Evolutionary conservation across 2,113 vertebrate genomes (phyloP).

Genomic region (Vanacampus margaritifer): DNA sequence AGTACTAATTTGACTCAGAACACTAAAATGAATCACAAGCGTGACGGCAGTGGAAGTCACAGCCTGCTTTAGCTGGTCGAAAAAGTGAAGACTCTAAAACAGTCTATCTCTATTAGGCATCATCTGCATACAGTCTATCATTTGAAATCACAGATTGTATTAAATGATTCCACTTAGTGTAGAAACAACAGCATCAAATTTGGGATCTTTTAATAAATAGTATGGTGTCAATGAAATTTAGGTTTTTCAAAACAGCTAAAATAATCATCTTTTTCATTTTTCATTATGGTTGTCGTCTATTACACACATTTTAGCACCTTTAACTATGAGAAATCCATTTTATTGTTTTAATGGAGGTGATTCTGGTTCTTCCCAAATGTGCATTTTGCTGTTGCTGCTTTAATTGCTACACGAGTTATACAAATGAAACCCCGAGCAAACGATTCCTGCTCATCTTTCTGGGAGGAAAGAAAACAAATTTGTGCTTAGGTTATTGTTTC

Average conservation of each 20-base stretch:
- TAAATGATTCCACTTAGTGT: too few relatives aligned
- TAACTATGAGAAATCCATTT: too few relatives aligned
- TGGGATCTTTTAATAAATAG: too few relatives aligned
- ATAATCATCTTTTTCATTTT: too few relatives aligned
- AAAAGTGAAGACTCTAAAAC: not conserved
- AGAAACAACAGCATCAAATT: too few relatives aligned
- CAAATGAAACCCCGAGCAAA: slow-evolving; percentile 22
- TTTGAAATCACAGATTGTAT: too few relatives aligned
- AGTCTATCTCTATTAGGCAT: not conserved
- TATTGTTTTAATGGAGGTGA: not conserved
- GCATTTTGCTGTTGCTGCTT: not conserved
- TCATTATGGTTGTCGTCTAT: too few relatives aligned
- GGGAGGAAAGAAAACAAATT: slow-evolving; percentile 44
- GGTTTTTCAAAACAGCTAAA: too few relatives aligned
- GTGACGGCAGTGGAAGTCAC: not conserved
- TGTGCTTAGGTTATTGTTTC: slow-evolving; percentile 44
- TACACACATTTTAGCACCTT: too few relatives aligned
- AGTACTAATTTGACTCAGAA: not conserved
- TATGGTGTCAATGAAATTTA: too few relatives aligned
- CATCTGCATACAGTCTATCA: not conserved
- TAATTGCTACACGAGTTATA: not conserved
- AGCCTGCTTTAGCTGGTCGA: not conserved
- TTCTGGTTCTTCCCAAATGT: not conserved
- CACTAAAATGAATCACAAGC: not conserved
- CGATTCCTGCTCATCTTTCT: slow-evolving; percentile 17